phyloP scores from a whole-genome alignment of 1,140 invertebrate genomes.

The Drosophila gunungcola region DNA sequence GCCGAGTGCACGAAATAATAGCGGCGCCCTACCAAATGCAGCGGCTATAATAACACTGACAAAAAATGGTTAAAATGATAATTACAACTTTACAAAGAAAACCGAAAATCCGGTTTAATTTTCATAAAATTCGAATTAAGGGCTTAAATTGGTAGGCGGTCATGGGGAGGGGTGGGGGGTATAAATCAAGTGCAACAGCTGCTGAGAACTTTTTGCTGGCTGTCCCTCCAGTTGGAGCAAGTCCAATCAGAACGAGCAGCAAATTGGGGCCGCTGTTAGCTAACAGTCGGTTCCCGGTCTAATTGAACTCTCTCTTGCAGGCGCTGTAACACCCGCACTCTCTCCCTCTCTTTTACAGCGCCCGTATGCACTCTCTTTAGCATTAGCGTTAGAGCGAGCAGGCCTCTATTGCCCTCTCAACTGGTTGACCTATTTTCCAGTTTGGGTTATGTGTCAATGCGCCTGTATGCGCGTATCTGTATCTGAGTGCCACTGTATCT shows the following conservation, averaged over 20 bases:
- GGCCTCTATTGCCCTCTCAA: slow-evolving; percentile 47
- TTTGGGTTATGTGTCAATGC: slow-evolving; percentile 66
- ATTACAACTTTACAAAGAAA: slow-evolving; percentile 63
- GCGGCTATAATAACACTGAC: slow-evolving; percentile 22
- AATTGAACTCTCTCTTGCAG: slow-evolving; percentile 50
- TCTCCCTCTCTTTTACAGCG: slow-evolving; percentile 8
- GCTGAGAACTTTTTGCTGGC: slow-evolving; percentile 7
- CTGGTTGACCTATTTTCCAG: slow-evolving; percentile 80
- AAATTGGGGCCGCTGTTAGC: slow-evolving; percentile 62
- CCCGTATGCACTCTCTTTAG: neutral
- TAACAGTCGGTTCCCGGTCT: slow-evolving; percentile 73
- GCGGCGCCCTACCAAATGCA: slow-evolving; percentile 58
- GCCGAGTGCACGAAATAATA: slow-evolving; percentile 23
- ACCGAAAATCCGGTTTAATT: slow-evolving; percentile 71
- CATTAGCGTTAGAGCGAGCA: slow-evolving; percentile 52
- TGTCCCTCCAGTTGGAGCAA: slow-evolving; percentile 25
- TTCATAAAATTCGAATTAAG: slow-evolving; percentile 62
- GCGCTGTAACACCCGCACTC: slow-evolving; percentile 39
- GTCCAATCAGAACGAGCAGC: slow-evolving; percentile 51
- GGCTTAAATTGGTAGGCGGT: slow-evolving; percentile 10
- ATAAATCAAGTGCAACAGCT: slow-evolving; percentile 44
- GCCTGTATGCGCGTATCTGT: slow-evolving; percentile 14
- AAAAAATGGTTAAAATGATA: slow-evolving; percentile 42
- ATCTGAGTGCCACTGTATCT: neutral
- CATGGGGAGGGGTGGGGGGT: no score